These are phyloP conservation scores for Beroe ovata DNA, from an alignment of 37 sponge, comb jelly and placozoan species.

Conservation along the genomic window DNA sequence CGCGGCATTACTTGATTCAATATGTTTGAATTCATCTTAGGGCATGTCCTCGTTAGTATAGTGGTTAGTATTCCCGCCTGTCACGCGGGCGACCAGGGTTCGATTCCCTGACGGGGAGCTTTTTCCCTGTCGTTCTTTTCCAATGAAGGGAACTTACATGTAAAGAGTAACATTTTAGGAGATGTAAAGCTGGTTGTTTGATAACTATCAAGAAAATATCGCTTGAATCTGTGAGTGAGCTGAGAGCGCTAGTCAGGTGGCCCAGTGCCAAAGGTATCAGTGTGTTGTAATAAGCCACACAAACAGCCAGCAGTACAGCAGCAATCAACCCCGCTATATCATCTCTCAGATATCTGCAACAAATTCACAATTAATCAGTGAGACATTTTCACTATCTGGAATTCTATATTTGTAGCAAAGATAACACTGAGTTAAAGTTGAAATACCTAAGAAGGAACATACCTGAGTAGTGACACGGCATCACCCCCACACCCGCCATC, in stretches of 20 bases:
- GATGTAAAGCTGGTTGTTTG: not conserved
- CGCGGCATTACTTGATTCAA: too few species aligned
- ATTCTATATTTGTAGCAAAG: too few species aligned
- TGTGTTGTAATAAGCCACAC: conserved; percentile 45
- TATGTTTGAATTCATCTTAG: too few species aligned
- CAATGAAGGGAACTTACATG: conserved; percentile 1
- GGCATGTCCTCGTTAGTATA: not conserved
- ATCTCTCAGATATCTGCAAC: conserved; percentile 28
- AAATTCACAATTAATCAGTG: not conserved
- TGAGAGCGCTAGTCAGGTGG: conserved; percentile 42
- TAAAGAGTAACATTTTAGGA: conserved; percentile 21
- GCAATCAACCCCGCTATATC: not conserved
- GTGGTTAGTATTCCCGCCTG: conserved; percentile 1
- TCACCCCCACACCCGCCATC: not conserved
- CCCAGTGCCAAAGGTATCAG: conserved; percentile 60
- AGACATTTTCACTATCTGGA: too few species aligned
- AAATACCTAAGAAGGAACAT: not conserved
- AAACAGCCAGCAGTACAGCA: conserved; percentile 12
- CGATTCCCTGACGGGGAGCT: not conserved
- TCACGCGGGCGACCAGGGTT: not conserved
- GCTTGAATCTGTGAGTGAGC: not conserved
- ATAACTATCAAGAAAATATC: not conserved
- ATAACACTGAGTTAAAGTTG: not conserved
- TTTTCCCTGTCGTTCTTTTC: not conserved
- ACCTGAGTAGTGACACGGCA: conserved; percentile 12